Conservation (phyloP, 2,797 vertebrate genomes). For the Xiphorhynchus erythropygius region DNA sequence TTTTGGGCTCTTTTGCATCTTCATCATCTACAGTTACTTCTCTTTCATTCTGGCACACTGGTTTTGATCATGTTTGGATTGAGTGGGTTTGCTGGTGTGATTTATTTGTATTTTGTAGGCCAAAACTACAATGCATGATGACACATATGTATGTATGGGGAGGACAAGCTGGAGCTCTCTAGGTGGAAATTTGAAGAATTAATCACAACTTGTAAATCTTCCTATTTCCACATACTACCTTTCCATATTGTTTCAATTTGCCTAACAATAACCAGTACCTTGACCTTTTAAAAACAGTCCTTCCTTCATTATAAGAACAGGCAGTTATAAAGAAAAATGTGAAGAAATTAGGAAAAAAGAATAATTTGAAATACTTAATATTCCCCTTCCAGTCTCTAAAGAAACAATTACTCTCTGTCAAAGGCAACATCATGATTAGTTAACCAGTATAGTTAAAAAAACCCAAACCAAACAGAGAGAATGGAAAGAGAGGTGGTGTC, state of each 20-base stretch:
- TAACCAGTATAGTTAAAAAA: background rate
- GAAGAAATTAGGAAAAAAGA: background rate
- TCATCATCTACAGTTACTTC: background rate
- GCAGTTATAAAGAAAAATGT: background rate
- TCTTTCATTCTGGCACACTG: background rate
- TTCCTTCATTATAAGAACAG: background rate
- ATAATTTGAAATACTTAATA: background rate
- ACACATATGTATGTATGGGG: accelerated
- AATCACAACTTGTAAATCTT: background rate
- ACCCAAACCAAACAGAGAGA: too few relatives aligned
- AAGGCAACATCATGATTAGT: background rate
- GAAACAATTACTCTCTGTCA: background rate
- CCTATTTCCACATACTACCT: background rate
- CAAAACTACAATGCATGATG: background rate
- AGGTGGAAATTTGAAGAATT: background rate
- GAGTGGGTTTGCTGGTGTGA: background rate
- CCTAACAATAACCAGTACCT: background rate
- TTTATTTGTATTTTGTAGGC: background rate
- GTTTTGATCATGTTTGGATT: background rate
- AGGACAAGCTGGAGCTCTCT: background rate
- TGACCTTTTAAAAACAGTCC: background rate
- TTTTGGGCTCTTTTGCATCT: background rate
- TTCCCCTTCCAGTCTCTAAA: background rate
- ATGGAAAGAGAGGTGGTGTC: background rate
- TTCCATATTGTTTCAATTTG: background rate